Evolutionary conservation across 2,888 invertebrate genomes (phyloP).

Genomic region (Clivina fossor): DNA sequence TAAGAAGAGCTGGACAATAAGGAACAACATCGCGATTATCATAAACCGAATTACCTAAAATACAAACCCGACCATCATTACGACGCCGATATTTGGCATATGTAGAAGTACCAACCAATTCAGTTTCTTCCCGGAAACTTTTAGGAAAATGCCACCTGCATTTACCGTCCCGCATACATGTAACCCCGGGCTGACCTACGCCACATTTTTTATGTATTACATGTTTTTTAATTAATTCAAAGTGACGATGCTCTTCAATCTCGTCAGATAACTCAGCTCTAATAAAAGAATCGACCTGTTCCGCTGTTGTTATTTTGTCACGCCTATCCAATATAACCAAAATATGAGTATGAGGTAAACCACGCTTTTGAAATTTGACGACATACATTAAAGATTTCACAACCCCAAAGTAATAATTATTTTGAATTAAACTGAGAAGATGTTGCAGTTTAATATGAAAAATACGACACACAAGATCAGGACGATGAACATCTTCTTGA

Average conservation of each 20-base stretch:
- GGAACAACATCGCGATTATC: neutral
- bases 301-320: no score
- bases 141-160: neutral
- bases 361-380: no score
- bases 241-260: constrained; percentile 21
- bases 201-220: neutral
- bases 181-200: neutral
- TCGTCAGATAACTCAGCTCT: constrained; percentile 13
- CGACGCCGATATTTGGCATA: neutral
- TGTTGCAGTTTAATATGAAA: constrained; percentile 36
- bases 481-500: constrained; percentile 45
- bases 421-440: constrained; percentile 25
- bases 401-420: constrained; percentile 26
- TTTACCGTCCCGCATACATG: neutral
- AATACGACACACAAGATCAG: constrained; percentile 45
- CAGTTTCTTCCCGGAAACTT: neutral
- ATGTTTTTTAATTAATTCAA: neutral
- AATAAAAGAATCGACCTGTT: no score
- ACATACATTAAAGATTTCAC: constrained; percentile 43
- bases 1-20: neutral
- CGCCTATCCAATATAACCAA: no score
- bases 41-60: neutral
- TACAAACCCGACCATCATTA: constrained; percentile 1
- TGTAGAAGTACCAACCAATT: neutral
- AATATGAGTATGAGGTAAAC: no score